These are phyloP conservation scores for Rotaria sp. DNA, from an alignment of 2,888 invertebrate species.

Conservation along the genomic window DNA sequence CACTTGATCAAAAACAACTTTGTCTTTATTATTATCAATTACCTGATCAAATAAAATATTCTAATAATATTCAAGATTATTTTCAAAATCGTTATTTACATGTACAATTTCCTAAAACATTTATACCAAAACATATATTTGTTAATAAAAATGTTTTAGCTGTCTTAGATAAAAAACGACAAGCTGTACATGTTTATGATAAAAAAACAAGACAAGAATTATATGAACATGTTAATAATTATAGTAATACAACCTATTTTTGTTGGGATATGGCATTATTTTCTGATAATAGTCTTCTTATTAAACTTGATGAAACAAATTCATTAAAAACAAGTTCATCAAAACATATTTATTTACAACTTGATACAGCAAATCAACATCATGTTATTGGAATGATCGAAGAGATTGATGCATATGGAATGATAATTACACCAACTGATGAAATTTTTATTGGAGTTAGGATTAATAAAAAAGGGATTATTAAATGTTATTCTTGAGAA, in stretches of 20 bases:
- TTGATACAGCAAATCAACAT: not conserved
- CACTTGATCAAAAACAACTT: not conserved
- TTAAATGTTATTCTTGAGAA: not conserved
- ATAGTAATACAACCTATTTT: not conserved
- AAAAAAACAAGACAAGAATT: not conserved
- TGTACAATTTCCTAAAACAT: not conserved
- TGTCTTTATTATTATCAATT: not conserved
- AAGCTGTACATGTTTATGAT: conserved; percentile 20
- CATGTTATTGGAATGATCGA: not conserved
- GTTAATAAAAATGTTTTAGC: not conserved
- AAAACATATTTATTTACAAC: conserved; percentile 14
- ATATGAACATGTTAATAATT: not conserved
- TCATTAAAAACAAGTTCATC: not conserved
- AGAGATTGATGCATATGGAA: conserved; percentile 23
- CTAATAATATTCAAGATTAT: not conserved
- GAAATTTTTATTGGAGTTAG: not conserved
- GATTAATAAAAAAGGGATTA: not conserved
- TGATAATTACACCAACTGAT: not conserved
- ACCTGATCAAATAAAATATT: not conserved
- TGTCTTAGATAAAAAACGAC: not conserved
- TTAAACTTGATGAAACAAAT: conserved; percentile 15
- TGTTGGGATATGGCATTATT: conserved; percentile 6
- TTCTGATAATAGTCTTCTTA: not conserved
- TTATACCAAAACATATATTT: not conserved
- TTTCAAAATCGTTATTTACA: conserved; percentile 12